Conservation (phyloP, 2,113 vertebrate genomes). For the Passer montanus region DNA sequence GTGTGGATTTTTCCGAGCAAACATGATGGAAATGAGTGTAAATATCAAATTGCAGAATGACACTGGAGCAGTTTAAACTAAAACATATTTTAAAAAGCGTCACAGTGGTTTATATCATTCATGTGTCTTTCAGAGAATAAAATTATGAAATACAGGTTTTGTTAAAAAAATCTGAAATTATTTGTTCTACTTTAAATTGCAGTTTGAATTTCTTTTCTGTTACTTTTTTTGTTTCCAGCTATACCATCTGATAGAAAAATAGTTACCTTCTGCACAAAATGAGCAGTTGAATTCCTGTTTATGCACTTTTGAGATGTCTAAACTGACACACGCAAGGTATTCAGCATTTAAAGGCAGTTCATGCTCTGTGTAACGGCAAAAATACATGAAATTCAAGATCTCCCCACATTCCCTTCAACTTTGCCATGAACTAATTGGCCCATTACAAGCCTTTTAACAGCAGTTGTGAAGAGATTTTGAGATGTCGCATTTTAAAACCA, state of each 20-base stretch:
- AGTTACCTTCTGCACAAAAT: not conserved
- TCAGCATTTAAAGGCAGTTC: not conserved
- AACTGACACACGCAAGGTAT: fast-evolving
- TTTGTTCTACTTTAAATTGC: not conserved
- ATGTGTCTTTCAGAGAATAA: not conserved
- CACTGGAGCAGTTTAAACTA: not conserved
- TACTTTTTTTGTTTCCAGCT: not conserved
- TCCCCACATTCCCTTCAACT: not conserved
- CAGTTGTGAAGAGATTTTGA: not conserved
- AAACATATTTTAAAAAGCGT: not conserved
- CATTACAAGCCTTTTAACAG: not conserved
- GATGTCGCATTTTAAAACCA: not conserved
- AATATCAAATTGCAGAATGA: not conserved
- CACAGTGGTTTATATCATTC: not conserved
- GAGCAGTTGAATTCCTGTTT: not conserved
- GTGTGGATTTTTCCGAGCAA: not conserved
- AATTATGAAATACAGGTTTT: not conserved
- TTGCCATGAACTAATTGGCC: not conserved
- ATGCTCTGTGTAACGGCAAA: not conserved
- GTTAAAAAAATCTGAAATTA: not conserved
- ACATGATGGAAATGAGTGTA: not conserved
- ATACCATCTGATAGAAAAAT: not conserved
- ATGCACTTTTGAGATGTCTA: not conserved
- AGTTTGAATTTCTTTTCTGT: not conserved
- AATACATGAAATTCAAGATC: not conserved